These are phyloP conservation scores for Meiosimyza platycephala DNA, from an alignment of 2,888 invertebrate genomes.

Conservation along the genomic window DNA sequence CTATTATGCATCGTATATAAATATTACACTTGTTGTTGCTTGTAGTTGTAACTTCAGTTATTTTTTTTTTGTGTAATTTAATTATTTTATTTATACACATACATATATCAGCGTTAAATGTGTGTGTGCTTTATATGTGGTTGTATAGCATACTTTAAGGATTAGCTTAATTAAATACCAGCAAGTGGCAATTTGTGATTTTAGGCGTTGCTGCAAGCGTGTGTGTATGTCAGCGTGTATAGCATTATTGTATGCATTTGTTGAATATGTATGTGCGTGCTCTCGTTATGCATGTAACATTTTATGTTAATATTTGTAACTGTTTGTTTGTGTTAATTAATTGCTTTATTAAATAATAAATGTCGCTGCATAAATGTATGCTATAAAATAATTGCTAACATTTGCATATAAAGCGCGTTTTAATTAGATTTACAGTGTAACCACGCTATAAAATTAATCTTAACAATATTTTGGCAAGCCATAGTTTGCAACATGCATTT, in stretches of 20 bases:
- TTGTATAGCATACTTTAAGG: slow-evolving; percentile 33
- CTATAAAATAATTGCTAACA: slow-evolving; percentile 41
- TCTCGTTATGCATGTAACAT: slow-evolving; percentile 6
- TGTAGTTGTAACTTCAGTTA: too few relatives aligned
- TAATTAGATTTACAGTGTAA: too few relatives aligned
- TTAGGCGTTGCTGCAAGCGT: slow-evolving; percentile 32
- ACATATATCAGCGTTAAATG: neutral
- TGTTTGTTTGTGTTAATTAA: slow-evolving; percentile 39
- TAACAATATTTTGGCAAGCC: too few relatives aligned
- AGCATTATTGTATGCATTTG: neutral
- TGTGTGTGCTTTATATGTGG: neutral
- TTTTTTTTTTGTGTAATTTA: neutral
- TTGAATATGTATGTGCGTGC: neutral
- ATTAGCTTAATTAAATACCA: slow-evolving; percentile 46
- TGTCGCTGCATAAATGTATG: slow-evolving; percentile 53
- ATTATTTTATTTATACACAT: neutral
- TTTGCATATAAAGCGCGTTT: too few relatives aligned
- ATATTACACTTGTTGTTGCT: too few relatives aligned
- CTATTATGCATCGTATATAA: too few relatives aligned
- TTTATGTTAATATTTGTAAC: neutral
- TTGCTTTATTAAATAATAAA: slow-evolving; percentile 60
- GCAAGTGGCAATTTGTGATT: slow-evolving; percentile 45
- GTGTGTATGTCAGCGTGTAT: neutral
- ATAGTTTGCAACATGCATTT: too few relatives aligned
- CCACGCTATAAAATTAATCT: too few relatives aligned